phyloP scores from a whole-genome alignment of 2,888 invertebrate species.

The Isotomurus palustris region DNA sequence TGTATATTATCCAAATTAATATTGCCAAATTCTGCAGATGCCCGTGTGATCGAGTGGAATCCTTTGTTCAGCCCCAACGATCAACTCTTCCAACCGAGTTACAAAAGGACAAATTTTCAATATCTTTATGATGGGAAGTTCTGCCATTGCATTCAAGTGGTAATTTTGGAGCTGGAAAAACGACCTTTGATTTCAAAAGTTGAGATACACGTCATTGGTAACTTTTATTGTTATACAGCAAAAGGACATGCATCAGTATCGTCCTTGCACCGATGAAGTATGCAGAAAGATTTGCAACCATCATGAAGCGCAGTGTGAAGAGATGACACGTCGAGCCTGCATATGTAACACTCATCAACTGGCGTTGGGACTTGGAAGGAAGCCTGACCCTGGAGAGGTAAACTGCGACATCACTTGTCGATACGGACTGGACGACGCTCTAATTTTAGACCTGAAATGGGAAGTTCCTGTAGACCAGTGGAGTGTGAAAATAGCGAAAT shows the following conservation, averaged over 20 bases:
- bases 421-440: slow-evolving; percentile 15
- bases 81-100: slow-evolving; percentile 10
- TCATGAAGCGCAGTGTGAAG: slow-evolving; percentile 19
- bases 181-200: background rate
- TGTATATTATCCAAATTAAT: background rate
- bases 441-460: slow-evolving; percentile 23
- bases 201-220: background rate
- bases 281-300: slow-evolving; percentile 31
- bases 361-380: slow-evolving; percentile 21
- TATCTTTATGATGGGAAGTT: slow-evolving; percentile 36
- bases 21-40: background rate
- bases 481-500: slow-evolving; percentile 19
- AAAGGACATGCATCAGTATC: slow-evolving; percentile 28
- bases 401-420: slow-evolving; percentile 31
- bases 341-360: slow-evolving; percentile 32
- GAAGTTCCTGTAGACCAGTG: slow-evolving; percentile 20
- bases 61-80: slow-evolving; percentile 20
- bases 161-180: too few relatives aligned
- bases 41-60: slow-evolving; percentile 35
- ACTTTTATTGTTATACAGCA: slow-evolving; percentile 23
- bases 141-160: slow-evolving; percentile 29
- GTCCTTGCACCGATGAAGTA: slow-evolving; percentile 32
- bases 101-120: slow-evolving; percentile 21
- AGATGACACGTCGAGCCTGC: slow-evolving; percentile 26
- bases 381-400: slow-evolving; percentile 24